Percentiles rank a stretch among this genome's conserved stretches.
Conservation (phyloP, 2,888 invertebrate species). For the Neuroscelio doddi region DNA sequence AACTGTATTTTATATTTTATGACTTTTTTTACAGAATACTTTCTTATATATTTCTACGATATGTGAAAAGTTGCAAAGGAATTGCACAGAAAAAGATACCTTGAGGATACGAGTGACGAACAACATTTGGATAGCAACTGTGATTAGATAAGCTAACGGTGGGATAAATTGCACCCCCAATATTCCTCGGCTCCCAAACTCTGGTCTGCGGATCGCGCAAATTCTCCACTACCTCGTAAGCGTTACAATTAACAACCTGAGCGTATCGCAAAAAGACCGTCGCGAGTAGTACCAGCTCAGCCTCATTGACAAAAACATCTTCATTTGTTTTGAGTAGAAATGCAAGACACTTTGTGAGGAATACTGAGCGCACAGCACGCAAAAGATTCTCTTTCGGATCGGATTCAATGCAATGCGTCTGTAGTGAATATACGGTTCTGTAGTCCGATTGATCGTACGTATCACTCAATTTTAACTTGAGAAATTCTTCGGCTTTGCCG, state of each 20-base stretch:
- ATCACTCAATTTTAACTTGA: conserved; percentile 9
- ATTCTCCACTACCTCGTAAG: conserved; percentile 72
- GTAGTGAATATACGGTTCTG: conserved; percentile 64
- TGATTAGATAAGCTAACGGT: conserved; percentile 73
- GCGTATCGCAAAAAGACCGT: conserved; percentile 68
- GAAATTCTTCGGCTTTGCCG: conserved; percentile 3
- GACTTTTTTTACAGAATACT: too few species aligned
- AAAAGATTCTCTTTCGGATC: conserved; percentile 66
- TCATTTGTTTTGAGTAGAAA: conserved; percentile 53
- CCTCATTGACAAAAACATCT: conserved; percentile 32
- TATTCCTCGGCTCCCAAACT: conserved; percentile 61
- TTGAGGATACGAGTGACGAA: conserved; percentile 67
- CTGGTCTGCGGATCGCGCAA: conserved; percentile 54
- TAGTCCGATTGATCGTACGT: conserved; percentile 61
- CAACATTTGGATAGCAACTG: conserved; percentile 72
- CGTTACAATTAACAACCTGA: conserved; percentile 72
- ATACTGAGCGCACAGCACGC: conserved; percentile 67
- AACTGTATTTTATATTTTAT: too few species aligned
- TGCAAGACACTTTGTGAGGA: conserved; percentile 68
- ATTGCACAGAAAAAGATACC: conserved; percentile 51
- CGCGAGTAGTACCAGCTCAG: conserved; percentile 58
- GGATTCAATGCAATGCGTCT: conserved; percentile 63
- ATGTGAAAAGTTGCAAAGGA: too few species aligned
- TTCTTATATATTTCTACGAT: too few species aligned
- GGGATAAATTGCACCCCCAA: conserved; percentile 73